phyloP scores from a whole-genome alignment of 2,113 vertebrate species.

The Dicrurus megarhynchus region DNA sequence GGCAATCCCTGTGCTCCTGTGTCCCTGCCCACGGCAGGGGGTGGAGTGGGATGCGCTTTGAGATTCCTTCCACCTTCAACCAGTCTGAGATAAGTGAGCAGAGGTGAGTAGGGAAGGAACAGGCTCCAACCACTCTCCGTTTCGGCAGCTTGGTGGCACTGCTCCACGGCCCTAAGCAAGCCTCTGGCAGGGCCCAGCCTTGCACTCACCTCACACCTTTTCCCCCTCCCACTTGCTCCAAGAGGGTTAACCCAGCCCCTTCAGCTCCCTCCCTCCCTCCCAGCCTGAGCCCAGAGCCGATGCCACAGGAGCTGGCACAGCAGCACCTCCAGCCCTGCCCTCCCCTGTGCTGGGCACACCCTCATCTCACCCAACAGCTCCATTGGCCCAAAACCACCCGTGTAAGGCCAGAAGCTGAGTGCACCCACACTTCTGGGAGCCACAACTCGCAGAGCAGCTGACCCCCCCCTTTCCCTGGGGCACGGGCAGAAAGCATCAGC shows the following conservation, averaged over 20 bases:
- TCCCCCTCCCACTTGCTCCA: too few relatives aligned
- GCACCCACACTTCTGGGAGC: accelerated
- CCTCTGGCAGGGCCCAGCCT: accelerated
- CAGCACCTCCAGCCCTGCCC: not conserved
- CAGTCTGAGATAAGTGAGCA: not conserved
- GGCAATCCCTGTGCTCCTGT: accelerated
- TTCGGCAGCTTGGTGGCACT: accelerated
- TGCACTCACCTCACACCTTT: accelerated
- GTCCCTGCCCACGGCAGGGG: not conserved
- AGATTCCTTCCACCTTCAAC: not conserved
- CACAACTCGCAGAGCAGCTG: not conserved
- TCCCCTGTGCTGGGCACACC: accelerated
- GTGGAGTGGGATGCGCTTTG: not conserved
- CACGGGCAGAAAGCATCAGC: slow-evolving; percentile 68
- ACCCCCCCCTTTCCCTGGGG: not conserved
- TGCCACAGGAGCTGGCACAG: not conserved
- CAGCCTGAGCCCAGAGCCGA: accelerated
- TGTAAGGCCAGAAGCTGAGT: accelerated
- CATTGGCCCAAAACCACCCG: accelerated
- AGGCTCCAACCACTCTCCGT: accelerated
- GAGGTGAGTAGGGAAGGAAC: not conserved
- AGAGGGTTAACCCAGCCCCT: accelerated
- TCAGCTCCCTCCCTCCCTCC: not conserved
- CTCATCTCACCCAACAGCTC: accelerated
- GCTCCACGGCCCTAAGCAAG: accelerated